These are phyloP conservation scores for Geotrypetes seraphini DNA, from an alignment of 2,797 vertebrate genomes.

Conservation along the genomic window DNA sequence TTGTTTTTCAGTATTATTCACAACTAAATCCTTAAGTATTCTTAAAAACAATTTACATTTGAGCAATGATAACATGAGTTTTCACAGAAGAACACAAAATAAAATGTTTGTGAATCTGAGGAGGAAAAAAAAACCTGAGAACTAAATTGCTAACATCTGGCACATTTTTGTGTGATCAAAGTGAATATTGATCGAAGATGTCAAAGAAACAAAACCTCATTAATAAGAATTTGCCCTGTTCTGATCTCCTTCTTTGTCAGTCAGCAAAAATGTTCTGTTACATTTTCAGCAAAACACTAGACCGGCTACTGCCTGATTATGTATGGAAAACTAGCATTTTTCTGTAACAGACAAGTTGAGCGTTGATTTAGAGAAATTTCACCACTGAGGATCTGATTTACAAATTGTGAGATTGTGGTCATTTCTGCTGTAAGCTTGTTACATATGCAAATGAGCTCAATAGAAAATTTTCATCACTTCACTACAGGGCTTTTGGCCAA, in stretches of 20 bases:
- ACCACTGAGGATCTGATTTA: too few species aligned
- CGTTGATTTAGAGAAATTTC: too few species aligned
- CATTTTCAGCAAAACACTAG: too few species aligned
- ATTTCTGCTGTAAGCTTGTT: too few species aligned
- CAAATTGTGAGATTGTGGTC: too few species aligned
- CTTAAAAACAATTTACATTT: conserved; percentile 17
- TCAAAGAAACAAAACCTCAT: conserved; percentile 37
- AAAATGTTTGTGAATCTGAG: conserved; percentile 13
- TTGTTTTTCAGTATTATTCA: not conserved
- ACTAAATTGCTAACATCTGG: conserved; percentile 9
- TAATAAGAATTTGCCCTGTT: conserved; percentile 24
- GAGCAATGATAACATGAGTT: not conserved
- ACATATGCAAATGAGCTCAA: too few species aligned
- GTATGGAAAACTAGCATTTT: too few species aligned
- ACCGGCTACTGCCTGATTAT: too few species aligned
- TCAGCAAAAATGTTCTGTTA: conserved; percentile 12
- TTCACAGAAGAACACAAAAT: not conserved
- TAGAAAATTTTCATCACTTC: too few species aligned
- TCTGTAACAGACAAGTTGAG: too few species aligned
- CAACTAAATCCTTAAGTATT: not conserved
- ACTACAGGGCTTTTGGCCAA: too few species aligned
- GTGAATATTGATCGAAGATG: conserved; percentile 22
- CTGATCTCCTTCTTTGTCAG: conserved; percentile 21
- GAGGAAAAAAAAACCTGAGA: too few species aligned
- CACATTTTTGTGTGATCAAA: conserved; percentile 16